A percentile compares a stretch with the other conserved stretches of the same genome.
These are phyloP conservation scores for Apodemia hepburni DNA, from an alignment of 2,888 invertebrate genomes.

Conservation along the genomic window DNA sequence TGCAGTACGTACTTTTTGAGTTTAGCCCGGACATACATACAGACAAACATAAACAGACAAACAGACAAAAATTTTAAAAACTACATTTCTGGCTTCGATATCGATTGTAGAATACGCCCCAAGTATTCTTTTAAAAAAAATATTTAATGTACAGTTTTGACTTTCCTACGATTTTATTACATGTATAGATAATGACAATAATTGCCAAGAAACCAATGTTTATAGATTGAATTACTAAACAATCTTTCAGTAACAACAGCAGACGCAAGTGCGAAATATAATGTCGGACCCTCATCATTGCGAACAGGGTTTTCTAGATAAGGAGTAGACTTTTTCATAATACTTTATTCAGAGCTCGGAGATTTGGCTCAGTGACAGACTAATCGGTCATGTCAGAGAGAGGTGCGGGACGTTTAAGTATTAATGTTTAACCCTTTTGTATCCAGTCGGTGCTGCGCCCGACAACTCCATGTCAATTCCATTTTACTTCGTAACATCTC, in stretches of 20 bases:
- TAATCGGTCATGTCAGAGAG: conserved; percentile 71
- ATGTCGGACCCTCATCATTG: conserved; percentile 68
- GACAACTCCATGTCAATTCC: conserved; percentile 68
- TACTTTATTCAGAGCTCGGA: conserved; percentile 74
- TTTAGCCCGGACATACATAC: no score
- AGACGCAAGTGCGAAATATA: conserved; percentile 38
- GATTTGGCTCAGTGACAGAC: conserved; percentile 71
- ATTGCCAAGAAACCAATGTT: conserved; percentile 14
- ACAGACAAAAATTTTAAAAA: no score
- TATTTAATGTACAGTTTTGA: no score
- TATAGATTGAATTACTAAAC: conserved; percentile 21
- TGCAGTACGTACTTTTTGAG: no score
- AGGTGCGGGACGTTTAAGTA: conserved; percentile 67
- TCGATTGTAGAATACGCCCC: no score
- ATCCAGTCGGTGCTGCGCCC: conserved; percentile 52
- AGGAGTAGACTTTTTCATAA: conserved; percentile 72
- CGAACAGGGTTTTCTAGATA: conserved; percentile 53
- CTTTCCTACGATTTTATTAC: no score
- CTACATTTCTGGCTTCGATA: no score
- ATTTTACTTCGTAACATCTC: conserved; percentile 45
- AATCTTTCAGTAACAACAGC: conserved; percentile 31
- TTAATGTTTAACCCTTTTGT: conserved; percentile 75
- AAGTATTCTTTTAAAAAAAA: no score
- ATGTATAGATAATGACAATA: no score
- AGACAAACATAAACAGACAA: no score